phyloP scores from a whole-genome alignment of 2,888 invertebrate genomes.

The Philhelius pedissequus region DNA sequence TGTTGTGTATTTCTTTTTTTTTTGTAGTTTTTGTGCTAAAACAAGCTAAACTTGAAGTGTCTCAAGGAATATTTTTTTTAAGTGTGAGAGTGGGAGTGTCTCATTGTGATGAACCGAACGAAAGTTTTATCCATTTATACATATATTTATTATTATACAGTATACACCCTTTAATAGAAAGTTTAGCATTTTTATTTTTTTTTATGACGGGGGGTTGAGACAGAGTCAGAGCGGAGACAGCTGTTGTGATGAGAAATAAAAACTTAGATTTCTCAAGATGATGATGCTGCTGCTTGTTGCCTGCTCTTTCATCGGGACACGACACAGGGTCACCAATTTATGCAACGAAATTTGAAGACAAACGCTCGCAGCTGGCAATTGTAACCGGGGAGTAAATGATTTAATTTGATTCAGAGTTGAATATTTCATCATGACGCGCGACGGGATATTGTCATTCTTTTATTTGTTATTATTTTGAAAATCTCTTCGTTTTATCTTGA shows the following conservation, averaged over 20 bases:
- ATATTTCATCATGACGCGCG: slow-evolving; percentile 20
- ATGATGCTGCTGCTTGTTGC: background rate
- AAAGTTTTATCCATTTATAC: slow-evolving; percentile 31
- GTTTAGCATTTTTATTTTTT: slow-evolving; percentile 23
- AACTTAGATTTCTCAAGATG: background rate
- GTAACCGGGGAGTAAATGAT: slow-evolving; percentile 15
- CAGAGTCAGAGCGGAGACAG: background rate
- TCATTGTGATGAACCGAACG: background rate
- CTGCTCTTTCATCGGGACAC: background rate
- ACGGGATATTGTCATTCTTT: background rate
- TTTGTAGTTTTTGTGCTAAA: background rate
- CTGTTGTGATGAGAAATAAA: slow-evolving; percentile 11
- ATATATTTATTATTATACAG: too few relatives aligned
- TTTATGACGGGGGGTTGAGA: background rate
- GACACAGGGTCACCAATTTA: slow-evolving; percentile 34
- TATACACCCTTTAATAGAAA: slow-evolving; percentile 3
- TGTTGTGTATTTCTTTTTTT: background rate
- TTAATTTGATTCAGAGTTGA: slow-evolving; percentile 32
- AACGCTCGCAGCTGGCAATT: background rate
- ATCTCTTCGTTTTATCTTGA: background rate
- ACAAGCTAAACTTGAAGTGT: slow-evolving; percentile 23
- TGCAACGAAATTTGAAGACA: slow-evolving; percentile 22
- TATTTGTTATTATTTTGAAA: background rate
- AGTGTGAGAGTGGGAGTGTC: background rate
- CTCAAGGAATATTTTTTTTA: slow-evolving; percentile 3